These are phyloP conservation scores for Python bivittatus DNA, from an alignment of 2,113 vertebrate species.

Conservation along the genomic window DNA sequence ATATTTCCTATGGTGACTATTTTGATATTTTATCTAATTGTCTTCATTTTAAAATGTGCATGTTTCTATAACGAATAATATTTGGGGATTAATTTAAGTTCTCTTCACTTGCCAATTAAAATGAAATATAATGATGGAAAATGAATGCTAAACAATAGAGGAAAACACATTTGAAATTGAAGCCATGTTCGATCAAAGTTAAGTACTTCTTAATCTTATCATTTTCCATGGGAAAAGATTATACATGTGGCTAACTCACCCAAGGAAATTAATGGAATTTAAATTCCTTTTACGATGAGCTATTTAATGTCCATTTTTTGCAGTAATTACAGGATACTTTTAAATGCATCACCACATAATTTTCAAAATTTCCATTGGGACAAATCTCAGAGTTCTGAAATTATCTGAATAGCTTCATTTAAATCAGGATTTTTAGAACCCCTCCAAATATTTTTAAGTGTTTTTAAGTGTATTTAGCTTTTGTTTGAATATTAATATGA, in stretches of 20 bases:
- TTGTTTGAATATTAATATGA: slow-evolving; percentile 39
- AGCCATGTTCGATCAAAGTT: slow-evolving; percentile 25
- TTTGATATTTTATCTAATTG: slow-evolving; percentile 22
- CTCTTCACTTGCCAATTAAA: slow-evolving; percentile 20
- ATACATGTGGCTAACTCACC: background rate
- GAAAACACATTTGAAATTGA: slow-evolving; percentile 10
- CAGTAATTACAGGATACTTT: background rate
- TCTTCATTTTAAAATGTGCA: slow-evolving; percentile 6
- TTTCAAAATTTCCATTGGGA: slow-evolving; percentile 6
- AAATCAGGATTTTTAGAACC: background rate
- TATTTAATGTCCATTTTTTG: background rate
- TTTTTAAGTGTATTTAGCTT: slow-evolving; percentile 6
- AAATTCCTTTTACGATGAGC: background rate
- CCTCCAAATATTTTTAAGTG: slow-evolving; percentile 19
- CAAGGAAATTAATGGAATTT: background rate
- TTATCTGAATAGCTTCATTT: slow-evolving; percentile 32
- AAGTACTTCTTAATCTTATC: background rate
- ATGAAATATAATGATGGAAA: background rate
- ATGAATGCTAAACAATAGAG: background rate
- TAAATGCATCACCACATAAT: background rate
- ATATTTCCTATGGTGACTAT: slow-evolving; percentile 15
- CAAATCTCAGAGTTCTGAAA: slow-evolving; percentile 39
- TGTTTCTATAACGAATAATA: background rate
- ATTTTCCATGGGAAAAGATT: background rate
- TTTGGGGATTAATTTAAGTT: slow-evolving; percentile 31